Evolutionary conservation across 2,888 invertebrate species (phyloP).

Genomic region (Liopterus haemorrhoidalis): DNA sequence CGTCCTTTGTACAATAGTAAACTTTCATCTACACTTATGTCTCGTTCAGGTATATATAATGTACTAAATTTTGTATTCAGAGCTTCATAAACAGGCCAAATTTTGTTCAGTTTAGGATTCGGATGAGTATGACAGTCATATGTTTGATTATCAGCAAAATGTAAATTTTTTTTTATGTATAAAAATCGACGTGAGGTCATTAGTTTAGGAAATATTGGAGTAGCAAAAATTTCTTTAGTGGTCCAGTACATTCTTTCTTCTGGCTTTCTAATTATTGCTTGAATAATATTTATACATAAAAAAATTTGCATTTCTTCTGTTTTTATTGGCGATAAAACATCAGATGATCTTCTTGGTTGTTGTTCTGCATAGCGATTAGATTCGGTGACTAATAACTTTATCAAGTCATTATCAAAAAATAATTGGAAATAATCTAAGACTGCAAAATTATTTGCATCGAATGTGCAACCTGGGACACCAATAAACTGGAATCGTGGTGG

Average conservation of each 20-base stretch:
- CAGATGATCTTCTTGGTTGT: conserved; percentile 3
- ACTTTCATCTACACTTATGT: conserved; percentile 34
- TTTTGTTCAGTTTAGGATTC: conserved; percentile 26
- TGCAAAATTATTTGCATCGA: conserved; percentile 6
- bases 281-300: conserved; percentile 19
- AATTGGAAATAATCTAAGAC: conserved; percentile 7
- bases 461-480: conserved; percentile 7
- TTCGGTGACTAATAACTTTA: conserved; percentile 7
- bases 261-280: conserved; percentile 22
- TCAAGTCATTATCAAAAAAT: conserved; percentile 7
- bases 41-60: conserved; percentile 25
- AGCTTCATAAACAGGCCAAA: conserved; percentile 23
- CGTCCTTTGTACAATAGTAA: conserved; percentile 35
- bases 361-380: conserved; percentile 8
- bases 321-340: conserved; percentile 4
- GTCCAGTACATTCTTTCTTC: conserved; percentile 27
- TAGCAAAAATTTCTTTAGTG: conserved; percentile 13
- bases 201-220: conserved; percentile 10
- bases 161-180: conserved; percentile 17
- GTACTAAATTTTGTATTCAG: conserved; percentile 16
- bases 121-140: conserved; percentile 16
- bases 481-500: conserved; percentile 7
- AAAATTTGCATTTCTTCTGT: conserved; percentile 17
- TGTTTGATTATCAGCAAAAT: conserved; percentile 16
- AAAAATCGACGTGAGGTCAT: conserved; percentile 1